Base-by-base conservation (phyloP, 2,113 vertebrate genomes). In the Dromiciops gliroides region DNA sequence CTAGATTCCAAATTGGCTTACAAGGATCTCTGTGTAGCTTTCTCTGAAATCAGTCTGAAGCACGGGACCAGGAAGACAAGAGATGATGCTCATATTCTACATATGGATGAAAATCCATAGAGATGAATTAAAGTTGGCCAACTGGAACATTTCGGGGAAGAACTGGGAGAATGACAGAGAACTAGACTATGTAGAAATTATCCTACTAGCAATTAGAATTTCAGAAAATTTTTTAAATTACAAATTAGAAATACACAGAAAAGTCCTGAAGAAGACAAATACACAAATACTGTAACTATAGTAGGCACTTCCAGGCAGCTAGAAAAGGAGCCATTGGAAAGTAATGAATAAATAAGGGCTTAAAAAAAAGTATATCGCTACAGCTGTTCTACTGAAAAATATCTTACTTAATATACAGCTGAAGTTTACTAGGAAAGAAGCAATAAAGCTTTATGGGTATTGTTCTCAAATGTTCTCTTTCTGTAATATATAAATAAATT, bases 401-500 rank as follows among this genome's bases (percentile, higher is more conserved):
- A 31, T 44, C 52, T 26, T 37, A 83, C 89, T 95, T 50, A 44
- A 90, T 49, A 48, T 12, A 25, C 6, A 28, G 47, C 19, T 6
- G n/a, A 89, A 12, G 53, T 49, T 14, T 26, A 37, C 47, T 2
- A 25, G 51, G 28, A 90, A 28, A 96, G 91, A 48, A 23, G 48
- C 48, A 67, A n/a, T 23, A 89, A 0, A 8, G 83, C 92, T 95
- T 92, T 90, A 52, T 23, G 16, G 44, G 25, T 93, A 93, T 95
- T 51, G 48, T 83, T 50, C 91, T 91, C 75, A 94, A n/a, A 97
- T 94, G 93, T 96, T 97, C n/a, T 23, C 37, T 97, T 96, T 88
- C 92, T 97, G 94, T 51, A 93, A 95, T 93, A 94, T 5, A 97
- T 96, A 95, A 97, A 97, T 97, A 97, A 97, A 97, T 97, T 93